Evolutionary conservation across 2,113 vertebrate genomes (phyloP).

Genomic region (Onychostoma macrolepis): DNA sequence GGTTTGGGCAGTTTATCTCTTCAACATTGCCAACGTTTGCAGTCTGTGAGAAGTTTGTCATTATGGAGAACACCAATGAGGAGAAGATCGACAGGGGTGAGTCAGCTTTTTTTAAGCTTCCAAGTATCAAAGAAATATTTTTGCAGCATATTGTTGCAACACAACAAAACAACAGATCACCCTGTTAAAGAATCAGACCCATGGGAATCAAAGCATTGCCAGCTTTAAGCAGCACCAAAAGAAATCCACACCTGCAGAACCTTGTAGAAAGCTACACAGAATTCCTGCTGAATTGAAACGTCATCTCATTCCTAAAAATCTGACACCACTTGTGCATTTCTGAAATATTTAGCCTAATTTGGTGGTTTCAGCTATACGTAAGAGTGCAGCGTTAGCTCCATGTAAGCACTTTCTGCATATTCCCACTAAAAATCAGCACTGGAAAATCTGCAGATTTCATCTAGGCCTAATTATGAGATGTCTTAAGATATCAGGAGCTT

Average conservation of each 20-base stretch:
- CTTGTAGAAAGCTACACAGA: too few relatives aligned
- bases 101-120: conserved; percentile 19
- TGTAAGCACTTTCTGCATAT: not conserved
- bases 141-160: not conserved
- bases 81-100: conserved; percentile 92
- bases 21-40: conserved; percentile 96
- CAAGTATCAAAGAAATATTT: not conserved
- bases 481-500: not conserved
- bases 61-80: conserved; percentile 95
- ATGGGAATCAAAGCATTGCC: not conserved
- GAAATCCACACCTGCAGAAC: not conserved
- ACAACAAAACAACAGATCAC: not conserved
- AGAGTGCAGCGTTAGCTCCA: not conserved
- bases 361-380: not conserved
- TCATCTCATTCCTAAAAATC: too few relatives aligned
- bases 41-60: conserved; percentile 98
- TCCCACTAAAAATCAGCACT: not conserved
- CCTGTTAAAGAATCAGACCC: not conserved
- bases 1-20: conserved; percentile 97
- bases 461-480: not conserved
- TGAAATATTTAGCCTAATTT: not conserved
- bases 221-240: not conserved
- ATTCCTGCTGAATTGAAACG: too few relatives aligned
- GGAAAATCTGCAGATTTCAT: not conserved
- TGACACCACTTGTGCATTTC: not conserved